Evolutionary conservation across 2,888 invertebrate genomes (phyloP).

Genomic region (Hedychridium roseum): DNA sequence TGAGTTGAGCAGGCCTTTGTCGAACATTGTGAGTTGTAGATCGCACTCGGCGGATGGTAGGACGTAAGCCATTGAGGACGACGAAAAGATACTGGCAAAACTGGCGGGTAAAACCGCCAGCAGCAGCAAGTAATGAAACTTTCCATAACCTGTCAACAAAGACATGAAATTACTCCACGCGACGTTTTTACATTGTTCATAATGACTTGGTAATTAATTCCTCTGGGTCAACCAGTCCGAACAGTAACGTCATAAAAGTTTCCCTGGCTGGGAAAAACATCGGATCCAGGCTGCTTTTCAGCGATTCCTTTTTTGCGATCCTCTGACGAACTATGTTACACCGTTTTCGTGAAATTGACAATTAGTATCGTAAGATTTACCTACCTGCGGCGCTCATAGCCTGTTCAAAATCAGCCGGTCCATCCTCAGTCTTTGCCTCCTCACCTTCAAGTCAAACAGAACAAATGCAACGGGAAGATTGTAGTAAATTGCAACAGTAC

Average conservation of each 20-base stretch:
- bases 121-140: slow-evolving; percentile 66
- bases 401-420: slow-evolving; percentile 53
- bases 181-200: not conserved
- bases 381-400: slow-evolving; percentile 52
- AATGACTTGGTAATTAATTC: no score
- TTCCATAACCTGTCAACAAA: slow-evolving; percentile 63
- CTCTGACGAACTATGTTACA: no score
- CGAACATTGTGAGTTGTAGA: slow-evolving; percentile 64
- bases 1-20: slow-evolving; percentile 69
- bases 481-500: no score
- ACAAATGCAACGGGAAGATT: no score
- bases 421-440: slow-evolving; percentile 42
- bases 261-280: no score
- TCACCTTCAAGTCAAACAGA: slow-evolving; percentile 40
- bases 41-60: slow-evolving; percentile 69
- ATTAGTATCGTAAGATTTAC: slow-evolving; percentile 4
- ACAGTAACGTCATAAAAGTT: no score
- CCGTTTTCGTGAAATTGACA: no score
- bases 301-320: no score
- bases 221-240: no score
- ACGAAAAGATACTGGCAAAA: slow-evolving; percentile 67
- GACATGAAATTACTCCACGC: not conserved
- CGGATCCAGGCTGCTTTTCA: no score
- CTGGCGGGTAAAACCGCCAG: slow-evolving; percentile 66
- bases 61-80: slow-evolving; percentile 68